These are phyloP conservation scores for Dromius quadrimaculatus DNA, from an alignment of 2,888 invertebrate species.

Conservation along the genomic window DNA sequence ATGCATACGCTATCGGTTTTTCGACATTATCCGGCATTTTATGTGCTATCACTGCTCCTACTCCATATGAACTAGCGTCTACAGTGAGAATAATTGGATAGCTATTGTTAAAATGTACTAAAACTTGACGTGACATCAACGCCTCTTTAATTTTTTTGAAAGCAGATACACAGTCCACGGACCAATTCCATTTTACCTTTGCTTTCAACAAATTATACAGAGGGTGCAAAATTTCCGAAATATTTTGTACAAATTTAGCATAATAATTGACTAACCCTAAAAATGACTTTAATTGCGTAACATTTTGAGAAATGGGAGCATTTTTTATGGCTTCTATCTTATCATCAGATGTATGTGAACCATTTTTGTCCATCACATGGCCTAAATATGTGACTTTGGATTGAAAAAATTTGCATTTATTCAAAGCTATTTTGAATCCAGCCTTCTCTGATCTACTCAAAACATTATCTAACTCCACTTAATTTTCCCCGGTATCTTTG, in stretches of 20 bases:
- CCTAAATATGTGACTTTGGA: conserved; percentile 56
- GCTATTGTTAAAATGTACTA: conserved; percentile 14
- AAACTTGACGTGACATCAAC: neutral
- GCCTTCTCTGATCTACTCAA: conserved; percentile 49
- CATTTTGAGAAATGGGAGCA: conserved; percentile 32
- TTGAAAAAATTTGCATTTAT: conserved; percentile 58
- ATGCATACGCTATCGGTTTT: conserved; percentile 54
- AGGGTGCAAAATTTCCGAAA: conserved; percentile 37
- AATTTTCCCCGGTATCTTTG: neutral
- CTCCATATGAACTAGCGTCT: conserved; percentile 12
- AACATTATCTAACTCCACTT: conserved; percentile 3
- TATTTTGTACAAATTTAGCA: conserved; percentile 53
- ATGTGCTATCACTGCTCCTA: conserved; percentile 28
- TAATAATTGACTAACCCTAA: conserved; percentile 55
- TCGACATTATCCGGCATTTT: conserved; percentile 12
- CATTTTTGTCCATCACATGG: conserved; percentile 30
- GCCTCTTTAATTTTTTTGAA: conserved; percentile 19
- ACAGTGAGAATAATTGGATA: conserved; percentile 50
- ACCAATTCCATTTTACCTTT: conserved; percentile 19
- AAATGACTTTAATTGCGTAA: conserved; percentile 39
- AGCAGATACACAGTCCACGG: conserved; percentile 5
- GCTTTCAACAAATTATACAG: conserved; percentile 34
- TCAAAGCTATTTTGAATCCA: conserved; percentile 53
- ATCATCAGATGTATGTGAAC: conserved; percentile 30
- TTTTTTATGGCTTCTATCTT: conserved; percentile 38